A percentile compares a stretch with the other conserved stretches of the same genome.
These are phyloP conservation scores for Brienomyrus longianalis DNA, from an alignment of 2,113 vertebrate genomes.

Conservation along the genomic window DNA sequence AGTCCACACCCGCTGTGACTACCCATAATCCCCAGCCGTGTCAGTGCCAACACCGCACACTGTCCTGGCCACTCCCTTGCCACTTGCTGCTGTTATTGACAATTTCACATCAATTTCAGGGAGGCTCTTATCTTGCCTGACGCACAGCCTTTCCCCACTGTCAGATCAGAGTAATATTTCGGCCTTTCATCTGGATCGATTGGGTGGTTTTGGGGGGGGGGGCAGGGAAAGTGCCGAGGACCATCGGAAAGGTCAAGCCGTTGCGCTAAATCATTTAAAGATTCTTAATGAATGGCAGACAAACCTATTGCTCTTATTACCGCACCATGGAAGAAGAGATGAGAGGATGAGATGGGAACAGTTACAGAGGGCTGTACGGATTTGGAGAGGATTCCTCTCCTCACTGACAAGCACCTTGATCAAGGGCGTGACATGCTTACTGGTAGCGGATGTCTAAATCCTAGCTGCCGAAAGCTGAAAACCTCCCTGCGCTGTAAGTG, in stretches of 20 bases:
- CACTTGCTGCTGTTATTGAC: slow-evolving; percentile 50
- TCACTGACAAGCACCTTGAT: slow-evolving; percentile 36
- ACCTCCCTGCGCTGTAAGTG: slow-evolving; percentile 2
- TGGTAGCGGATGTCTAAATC: slow-evolving; percentile 33
- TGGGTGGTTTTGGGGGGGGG: slow-evolving; percentile 46
- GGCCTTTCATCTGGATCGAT: slow-evolving; percentile 63
- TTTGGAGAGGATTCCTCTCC: slow-evolving; percentile 31
- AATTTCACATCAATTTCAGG: slow-evolving; percentile 58
- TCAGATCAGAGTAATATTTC: slow-evolving; percentile 67
- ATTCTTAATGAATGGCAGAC: slow-evolving; percentile 59
- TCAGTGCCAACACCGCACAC: background rate
- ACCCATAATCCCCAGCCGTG: background rate
- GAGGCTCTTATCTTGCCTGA: slow-evolving; percentile 56
- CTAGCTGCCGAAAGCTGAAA: slow-evolving; percentile 23
- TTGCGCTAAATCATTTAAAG: slow-evolving; percentile 57
- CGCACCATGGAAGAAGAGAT: slow-evolving; percentile 31
- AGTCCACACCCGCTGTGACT: background rate
- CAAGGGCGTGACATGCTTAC: slow-evolving; percentile 37
- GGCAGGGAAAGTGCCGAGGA: slow-evolving; percentile 29
- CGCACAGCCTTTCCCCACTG: slow-evolving; percentile 63
- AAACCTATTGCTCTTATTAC: slow-evolving; percentile 53
- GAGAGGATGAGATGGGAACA: slow-evolving; percentile 30
- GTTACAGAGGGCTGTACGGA: slow-evolving; percentile 18
- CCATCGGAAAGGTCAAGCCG: slow-evolving; percentile 56
- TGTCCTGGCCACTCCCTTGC: slow-evolving; percentile 20